Percentiles rank a stretch among this genome's conserved stretches.
Evolutionary conservation across 1,140 invertebrate genomes (phyloP).

Genomic region (Aphaenogaster ashmeadi): DNA sequence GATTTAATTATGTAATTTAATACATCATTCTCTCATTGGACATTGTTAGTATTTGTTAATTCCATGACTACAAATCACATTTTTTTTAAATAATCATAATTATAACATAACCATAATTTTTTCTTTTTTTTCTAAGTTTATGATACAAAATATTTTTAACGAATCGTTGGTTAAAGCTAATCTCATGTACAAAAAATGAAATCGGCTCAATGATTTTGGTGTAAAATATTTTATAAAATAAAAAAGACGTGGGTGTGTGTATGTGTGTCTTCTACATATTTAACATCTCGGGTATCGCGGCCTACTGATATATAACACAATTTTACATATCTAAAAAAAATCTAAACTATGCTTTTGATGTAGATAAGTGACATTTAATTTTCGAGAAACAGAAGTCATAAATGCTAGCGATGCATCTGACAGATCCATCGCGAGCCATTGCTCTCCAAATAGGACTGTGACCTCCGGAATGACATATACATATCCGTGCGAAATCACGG

Average conservation of each 20-base stretch:
- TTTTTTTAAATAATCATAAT: background rate
- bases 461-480: background rate
- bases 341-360: background rate
- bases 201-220: background rate
- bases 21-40: background rate
- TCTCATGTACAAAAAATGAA: background rate
- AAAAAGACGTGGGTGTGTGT: background rate
- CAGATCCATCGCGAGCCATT: constrained; percentile 2
- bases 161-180: background rate
- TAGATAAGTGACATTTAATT: background rate
- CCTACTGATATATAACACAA: background rate
- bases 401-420: background rate
- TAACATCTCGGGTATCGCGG: background rate
- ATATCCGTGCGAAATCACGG: background rate
- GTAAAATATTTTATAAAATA: background rate
- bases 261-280: background rate
- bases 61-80: background rate
- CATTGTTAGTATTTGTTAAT: background rate
- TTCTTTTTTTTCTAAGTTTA: background rate
- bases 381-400: background rate
- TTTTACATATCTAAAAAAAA: background rate
- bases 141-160: constrained; percentile 14
- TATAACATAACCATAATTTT: background rate
- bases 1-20: background rate
- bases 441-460: background rate